Evolutionary conservation across 2,797 vertebrate species (phyloP), one percentile per base, ranked within the genome.

Genomic region (Peromyscus nudipes): DNA sequence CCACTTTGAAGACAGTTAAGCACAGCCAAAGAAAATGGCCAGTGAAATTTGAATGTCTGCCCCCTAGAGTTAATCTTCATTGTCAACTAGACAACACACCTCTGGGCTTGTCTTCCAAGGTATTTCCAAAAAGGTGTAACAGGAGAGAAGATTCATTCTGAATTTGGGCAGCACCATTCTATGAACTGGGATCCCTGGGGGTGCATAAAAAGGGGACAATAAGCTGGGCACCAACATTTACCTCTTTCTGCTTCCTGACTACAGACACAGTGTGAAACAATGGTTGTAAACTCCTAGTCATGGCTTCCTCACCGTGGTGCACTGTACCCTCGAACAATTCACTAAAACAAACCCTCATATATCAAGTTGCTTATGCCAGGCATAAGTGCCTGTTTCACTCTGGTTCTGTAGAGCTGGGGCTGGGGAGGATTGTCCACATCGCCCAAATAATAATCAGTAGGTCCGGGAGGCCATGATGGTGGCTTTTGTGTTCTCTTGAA

Each of bases 401-500:
- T 69, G 75, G 23, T 11, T 90, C 83, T 40, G 14, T 62, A n/a
- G 37, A 17, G 87, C n/a, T 49, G 46, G 64, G 43, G 29, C 43
- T 52, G 23, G 55, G 49, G n/a, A 84, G 37, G 11, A 29, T 80
- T 89, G 23, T 85, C 62, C 12, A 1, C 27, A 34, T 43, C 60
- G 19, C 67, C 62, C 27, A 81, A 14, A 43, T 80, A 62, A 92
- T 71, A 43, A 80, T 27, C 71, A 84, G 40, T 9, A 88, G 52
- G 25, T 73, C 11, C 25, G 37, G 43, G 46, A 19, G 81, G n/a
- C 43, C 73, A 49, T 1, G 4, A 40, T 21, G 23, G 4, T 40
- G 52, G 31, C 37, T 49, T 46, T 40, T 84, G 37, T 75, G 55
- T 92, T 89, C 46, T 94, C 73, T 69, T 75, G 27, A 96, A 84